Conservation (phyloP, 2,888 invertebrate species). For the Rosalia funebris region DNA sequence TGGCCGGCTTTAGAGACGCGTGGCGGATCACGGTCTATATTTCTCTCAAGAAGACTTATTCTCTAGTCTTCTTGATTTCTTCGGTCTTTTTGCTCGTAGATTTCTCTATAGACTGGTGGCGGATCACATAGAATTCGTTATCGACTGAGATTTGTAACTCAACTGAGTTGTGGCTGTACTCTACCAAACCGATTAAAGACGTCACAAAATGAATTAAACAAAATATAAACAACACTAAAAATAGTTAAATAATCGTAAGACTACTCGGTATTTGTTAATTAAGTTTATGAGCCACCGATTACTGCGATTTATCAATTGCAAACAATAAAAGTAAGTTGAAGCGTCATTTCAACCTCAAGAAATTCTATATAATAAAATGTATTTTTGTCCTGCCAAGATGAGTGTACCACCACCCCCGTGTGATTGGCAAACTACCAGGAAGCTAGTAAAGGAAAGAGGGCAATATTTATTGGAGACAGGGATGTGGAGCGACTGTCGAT, state of each 20-base stretch:
- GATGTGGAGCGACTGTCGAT: conserved; percentile 86
- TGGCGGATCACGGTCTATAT: no score
- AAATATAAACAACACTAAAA: conserved; percentile 12
- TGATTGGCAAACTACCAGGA: conserved; percentile 82
- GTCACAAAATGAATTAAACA: conserved; percentile 6
- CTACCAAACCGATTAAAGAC: neutral
- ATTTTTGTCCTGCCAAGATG: conserved; percentile 57
- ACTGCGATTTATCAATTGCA: neutral
- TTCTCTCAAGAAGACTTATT: no score
- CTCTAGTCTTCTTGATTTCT: no score
- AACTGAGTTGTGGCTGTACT: no score
- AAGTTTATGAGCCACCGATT: neutral
- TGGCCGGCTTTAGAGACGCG: no score
- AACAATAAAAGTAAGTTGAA: conserved; percentile 3
- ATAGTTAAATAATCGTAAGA: neutral
- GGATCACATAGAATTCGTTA: no score
- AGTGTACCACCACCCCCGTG: conserved; percentile 65
- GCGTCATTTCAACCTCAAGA: neutral
- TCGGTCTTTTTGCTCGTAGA: no score
- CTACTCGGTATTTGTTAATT: neutral
- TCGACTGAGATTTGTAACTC: no score
- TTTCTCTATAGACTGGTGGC: no score
- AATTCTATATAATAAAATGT: no score
- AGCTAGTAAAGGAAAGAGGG: conserved; percentile 77
- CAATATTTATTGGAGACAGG: conserved; percentile 80